Evolutionary conservation across 2,888 invertebrate species (phyloP).

Genomic region (Mimas tiliae): DNA sequence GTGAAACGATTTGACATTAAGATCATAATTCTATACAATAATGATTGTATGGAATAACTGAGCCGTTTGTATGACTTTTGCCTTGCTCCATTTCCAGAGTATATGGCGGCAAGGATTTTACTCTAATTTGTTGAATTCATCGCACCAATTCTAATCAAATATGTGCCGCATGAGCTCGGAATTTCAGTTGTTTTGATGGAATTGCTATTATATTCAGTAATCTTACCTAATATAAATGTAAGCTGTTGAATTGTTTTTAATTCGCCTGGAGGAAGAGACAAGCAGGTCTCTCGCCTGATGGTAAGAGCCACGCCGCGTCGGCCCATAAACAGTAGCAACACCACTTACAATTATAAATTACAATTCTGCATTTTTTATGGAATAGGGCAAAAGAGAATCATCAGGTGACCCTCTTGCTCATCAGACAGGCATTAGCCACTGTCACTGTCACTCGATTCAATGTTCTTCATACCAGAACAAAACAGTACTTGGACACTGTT

Average conservation of each 20-base stretch:
- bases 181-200: not conserved
- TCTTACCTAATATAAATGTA: not conserved
- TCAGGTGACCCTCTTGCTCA: no score
- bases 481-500: no score
- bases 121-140: not conserved
- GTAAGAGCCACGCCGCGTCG: no score
- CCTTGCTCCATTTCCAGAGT: slow-evolving; percentile 16
- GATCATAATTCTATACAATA: slow-evolving; percentile 7
- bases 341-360: no score
- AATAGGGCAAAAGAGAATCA: no score
- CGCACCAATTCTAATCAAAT: not conserved
- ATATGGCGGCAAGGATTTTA: slow-evolving; percentile 3
- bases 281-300: no score
- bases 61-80: slow-evolving; percentile 5
- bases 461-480: no score
- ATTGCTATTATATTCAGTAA: not conserved
- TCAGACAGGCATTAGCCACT: no score
- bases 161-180: not conserved
- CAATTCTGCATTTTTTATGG: no score
- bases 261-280: no score
- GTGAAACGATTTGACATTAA: slow-evolving; percentile 8
- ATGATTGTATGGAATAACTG: not conserved
- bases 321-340: no score
- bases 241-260: not conserved
- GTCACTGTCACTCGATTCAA: no score